phyloP scores from a whole-genome alignment of 2,797 vertebrate species.

The Astyanax mexicanus region DNA sequence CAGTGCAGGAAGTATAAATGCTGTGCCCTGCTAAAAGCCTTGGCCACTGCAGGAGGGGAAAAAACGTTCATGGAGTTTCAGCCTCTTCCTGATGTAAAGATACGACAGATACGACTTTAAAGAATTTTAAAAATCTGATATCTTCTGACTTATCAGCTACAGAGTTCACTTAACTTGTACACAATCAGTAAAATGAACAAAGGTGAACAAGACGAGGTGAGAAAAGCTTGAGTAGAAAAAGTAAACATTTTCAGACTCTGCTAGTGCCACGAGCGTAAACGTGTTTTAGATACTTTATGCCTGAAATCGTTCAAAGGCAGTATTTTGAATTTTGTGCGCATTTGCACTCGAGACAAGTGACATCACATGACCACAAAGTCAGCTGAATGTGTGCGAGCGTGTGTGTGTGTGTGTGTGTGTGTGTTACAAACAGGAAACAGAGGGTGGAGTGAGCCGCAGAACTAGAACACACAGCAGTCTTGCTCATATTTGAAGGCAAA shows the following conservation, averaged over 20 bases:
- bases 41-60: background rate
- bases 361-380: slow-evolving; percentile 46
- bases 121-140: background rate
- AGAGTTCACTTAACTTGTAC: too few relatives aligned
- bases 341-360: slow-evolving; percentile 25
- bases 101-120: background rate
- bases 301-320: background rate
- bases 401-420: slow-evolving; percentile 25
- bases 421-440: slow-evolving; percentile 57
- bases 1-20: slow-evolving; percentile 40
- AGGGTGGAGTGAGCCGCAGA: slow-evolving; percentile 54
- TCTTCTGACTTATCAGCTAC: background rate
- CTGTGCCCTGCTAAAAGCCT: slow-evolving; percentile 43
- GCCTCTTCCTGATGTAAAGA: background rate
- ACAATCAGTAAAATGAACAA: background rate
- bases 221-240: too few relatives aligned
- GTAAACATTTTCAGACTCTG: background rate
- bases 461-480: slow-evolving; percentile 24
- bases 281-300: background rate
- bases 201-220: too few relatives aligned
- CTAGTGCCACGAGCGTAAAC: background rate
- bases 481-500: slow-evolving; percentile 2
- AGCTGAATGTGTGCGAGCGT: slow-evolving; percentile 46
- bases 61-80: background rate
- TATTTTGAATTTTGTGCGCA: slow-evolving; percentile 37